Conservation (phyloP, 2,797 vertebrate species). For the Chaunax sp. region DNA sequence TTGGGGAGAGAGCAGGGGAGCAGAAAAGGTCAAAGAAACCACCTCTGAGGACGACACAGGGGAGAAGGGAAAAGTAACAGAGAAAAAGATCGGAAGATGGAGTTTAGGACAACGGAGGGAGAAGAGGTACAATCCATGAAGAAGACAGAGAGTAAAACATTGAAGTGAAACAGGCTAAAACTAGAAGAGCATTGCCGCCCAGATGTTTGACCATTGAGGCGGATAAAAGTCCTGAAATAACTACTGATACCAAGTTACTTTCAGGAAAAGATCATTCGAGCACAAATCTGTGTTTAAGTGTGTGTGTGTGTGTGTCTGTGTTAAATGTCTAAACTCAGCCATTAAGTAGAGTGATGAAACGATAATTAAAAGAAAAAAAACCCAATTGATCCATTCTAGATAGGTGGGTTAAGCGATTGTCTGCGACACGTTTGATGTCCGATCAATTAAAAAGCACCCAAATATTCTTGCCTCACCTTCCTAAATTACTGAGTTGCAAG, state of each 20-base stretch:
- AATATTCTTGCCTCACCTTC: too few relatives aligned
- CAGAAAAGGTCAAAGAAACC: conserved; percentile 70
- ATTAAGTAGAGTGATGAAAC: neutral
- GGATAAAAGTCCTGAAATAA: conserved; percentile 13
- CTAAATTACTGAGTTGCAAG: too few relatives aligned
- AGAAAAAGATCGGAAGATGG: conserved; percentile 42
- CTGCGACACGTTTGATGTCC: too few relatives aligned
- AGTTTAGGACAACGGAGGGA: conserved; percentile 28
- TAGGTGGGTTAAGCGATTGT: too few relatives aligned
- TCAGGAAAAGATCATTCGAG: neutral
- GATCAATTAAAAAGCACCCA: too few relatives aligned
- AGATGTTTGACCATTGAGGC: neutral
- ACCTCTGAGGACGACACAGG: conserved; percentile 42
- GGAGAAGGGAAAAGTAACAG: conserved; percentile 38
- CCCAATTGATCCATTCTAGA: too few relatives aligned
- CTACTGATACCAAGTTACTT: neutral
- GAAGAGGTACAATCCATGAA: conserved; percentile 20
- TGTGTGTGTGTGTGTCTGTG: neutral
- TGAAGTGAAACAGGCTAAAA: conserved; percentile 7
- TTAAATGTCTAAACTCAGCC: neutral
- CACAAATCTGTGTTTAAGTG: neutral
- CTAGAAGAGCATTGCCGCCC: neutral
- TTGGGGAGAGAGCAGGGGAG: conserved; percentile 49
- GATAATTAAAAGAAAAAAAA: neutral
- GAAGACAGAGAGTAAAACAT: conserved; percentile 20